These are phyloP conservation scores for Hystrix brachyura DNA, from an alignment of 2,113 vertebrate genomes.

Conservation along the genomic window DNA sequence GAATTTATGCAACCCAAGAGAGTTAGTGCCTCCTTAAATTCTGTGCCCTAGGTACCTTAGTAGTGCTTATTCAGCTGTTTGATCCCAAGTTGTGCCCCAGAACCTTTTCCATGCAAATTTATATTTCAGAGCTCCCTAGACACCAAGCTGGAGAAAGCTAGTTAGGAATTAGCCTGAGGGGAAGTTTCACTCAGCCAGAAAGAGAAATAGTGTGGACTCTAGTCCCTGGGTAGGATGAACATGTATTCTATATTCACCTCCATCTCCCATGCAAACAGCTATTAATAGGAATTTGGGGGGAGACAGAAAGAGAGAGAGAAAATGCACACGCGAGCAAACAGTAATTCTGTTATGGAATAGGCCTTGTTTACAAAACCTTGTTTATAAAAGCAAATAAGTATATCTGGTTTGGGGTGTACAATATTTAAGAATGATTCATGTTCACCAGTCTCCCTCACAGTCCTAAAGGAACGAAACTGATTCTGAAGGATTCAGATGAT, in stretches of 20 bases:
- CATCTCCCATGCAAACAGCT: neutral
- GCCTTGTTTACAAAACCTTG: neutral
- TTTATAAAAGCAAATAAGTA: neutral
- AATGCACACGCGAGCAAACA: neutral
- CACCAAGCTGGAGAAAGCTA: neutral
- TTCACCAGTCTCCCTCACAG: neutral
- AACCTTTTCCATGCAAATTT: neutral
- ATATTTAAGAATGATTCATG: neutral
- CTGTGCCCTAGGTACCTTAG: too few relatives aligned
- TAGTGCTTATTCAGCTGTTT: neutral
- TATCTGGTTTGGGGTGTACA: neutral
- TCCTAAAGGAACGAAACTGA: neutral
- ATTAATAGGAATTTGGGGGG: neutral
- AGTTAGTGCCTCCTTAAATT: neutral
- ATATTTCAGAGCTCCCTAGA: neutral
- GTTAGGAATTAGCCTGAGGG: neutral
- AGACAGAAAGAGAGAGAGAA: neutral
- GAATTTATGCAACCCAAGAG: neutral
- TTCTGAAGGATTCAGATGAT: slow-evolving; percentile 4
- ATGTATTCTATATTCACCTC: neutral
- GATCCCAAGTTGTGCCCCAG: neutral
- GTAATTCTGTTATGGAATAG: neutral
- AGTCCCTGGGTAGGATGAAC: neutral
- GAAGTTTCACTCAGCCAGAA: neutral
- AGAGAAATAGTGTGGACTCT: neutral